These are phyloP conservation scores for Coelinius sp. DNA, from an alignment of 2,888 invertebrate species.

Conservation along the genomic window DNA sequence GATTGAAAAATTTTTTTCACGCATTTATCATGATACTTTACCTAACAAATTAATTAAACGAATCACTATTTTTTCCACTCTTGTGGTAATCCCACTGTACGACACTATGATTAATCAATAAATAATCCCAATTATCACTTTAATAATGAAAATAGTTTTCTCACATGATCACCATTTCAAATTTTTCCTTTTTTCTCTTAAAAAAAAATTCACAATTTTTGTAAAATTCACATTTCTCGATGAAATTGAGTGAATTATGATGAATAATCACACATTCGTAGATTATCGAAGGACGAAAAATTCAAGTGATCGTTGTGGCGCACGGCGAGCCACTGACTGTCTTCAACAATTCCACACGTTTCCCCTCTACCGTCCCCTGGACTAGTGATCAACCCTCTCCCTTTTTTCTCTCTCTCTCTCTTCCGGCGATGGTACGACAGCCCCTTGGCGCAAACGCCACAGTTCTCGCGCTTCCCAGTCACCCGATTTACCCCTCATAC, in stretches of 20 bases:
- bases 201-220: not conserved
- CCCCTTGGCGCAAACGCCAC: slow-evolving; percentile 66
- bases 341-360: slow-evolving; percentile 63
- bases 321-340: slow-evolving; percentile 69
- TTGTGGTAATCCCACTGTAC: not conserved
- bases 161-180: too few species aligned
- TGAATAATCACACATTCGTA: not conserved
- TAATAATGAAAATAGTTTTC: too few species aligned
- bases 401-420: too few species aligned
- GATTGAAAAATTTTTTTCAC: slow-evolving; percentile 41
- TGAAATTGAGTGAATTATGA: not conserved
- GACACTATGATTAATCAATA: not conserved
- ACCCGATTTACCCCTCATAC: slow-evolving; percentile 22
- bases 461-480: slow-evolving; percentile 42
- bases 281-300: slow-evolving; percentile 32
- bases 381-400: not conserved
- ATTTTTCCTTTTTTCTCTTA: too few species aligned
- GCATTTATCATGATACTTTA: slow-evolving; percentile 20
- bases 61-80: not conserved
- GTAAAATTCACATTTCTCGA: not conserved
- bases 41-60: not conserved
- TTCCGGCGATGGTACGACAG: slow-evolving; percentile 51
- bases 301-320: slow-evolving; percentile 61
- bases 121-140: too few species aligned
- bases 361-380: slow-evolving; percentile 51